These are phyloP conservation scores for Drosophila miranda DNA, from an alignment of 1,140 invertebrate species.

Conservation along the genomic window DNA sequence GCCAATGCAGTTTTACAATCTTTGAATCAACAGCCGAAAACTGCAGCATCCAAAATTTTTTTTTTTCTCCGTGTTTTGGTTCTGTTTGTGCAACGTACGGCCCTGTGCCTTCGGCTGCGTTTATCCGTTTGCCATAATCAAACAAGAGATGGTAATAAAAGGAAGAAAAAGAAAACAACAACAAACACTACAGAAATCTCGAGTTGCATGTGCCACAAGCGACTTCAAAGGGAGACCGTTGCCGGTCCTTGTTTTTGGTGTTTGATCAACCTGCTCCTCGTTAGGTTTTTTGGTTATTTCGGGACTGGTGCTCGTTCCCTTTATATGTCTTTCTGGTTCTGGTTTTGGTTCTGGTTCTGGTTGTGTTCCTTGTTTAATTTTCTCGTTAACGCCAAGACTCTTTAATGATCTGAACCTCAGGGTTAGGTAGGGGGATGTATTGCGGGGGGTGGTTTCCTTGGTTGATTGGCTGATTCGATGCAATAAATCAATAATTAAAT, in stretches of 20 bases:
- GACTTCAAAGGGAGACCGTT: slow-evolving; percentile 65
- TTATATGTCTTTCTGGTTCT: background rate
- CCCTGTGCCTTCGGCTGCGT: slow-evolving; percentile 28
- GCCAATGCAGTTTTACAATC: slow-evolving; percentile 50
- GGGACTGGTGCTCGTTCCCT: slow-evolving; percentile 14
- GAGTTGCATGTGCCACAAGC: slow-evolving; percentile 51
- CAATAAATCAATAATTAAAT: slow-evolving; percentile 78
- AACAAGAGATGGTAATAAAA: slow-evolving; percentile 75
- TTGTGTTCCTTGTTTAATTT: slow-evolving; percentile 52
- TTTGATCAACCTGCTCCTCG: slow-evolving; percentile 56
- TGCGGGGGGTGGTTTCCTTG: slow-evolving; percentile 5
- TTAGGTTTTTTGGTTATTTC: slow-evolving; percentile 36
- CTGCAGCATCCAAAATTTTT: slow-evolving; percentile 40
- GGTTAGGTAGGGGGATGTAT: background rate
- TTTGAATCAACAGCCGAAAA: slow-evolving; percentile 30
- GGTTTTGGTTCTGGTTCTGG: background rate
- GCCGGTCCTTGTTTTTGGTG: slow-evolving; percentile 33
- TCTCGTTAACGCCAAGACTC: slow-evolving; percentile 60
- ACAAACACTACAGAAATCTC: slow-evolving; percentile 22
- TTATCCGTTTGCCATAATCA: slow-evolving; percentile 77
- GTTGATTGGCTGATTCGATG: slow-evolving; percentile 23
- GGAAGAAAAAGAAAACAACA: slow-evolving; percentile 20
- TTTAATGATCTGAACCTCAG: slow-evolving; percentile 54
- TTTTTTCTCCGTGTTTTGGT: background rate
- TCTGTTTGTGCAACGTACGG: slow-evolving; percentile 45